Evolutionary conservation across 1,140 invertebrate species (phyloP).

Genomic region (Solenopsis fugax): DNA sequence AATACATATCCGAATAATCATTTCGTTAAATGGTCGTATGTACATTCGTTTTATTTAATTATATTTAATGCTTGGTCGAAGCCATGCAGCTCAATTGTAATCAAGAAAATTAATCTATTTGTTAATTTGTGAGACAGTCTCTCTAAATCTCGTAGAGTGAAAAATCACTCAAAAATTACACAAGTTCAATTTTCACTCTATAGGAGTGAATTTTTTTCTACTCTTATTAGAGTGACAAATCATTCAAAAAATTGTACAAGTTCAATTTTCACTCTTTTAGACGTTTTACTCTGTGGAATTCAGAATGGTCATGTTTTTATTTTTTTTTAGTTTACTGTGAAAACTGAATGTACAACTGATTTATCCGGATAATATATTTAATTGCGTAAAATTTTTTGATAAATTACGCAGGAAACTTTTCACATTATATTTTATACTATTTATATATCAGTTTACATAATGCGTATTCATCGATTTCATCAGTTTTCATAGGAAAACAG

Average conservation of each 20-base stretch:
- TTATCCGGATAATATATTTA: neutral
- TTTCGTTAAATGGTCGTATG: neutral
- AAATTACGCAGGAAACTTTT: neutral
- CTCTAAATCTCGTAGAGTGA: no score
- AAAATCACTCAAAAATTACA: no score
- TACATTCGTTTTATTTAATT: constrained; percentile 14
- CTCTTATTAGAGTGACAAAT: no score
- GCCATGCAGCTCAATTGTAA: no score
- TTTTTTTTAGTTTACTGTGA: neutral
- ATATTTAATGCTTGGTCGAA: constrained; percentile 1
- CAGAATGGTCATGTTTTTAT: neutral
- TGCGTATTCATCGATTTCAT: neutral
- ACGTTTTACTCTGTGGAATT: no score
- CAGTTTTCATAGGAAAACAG: constrained; percentile 8
- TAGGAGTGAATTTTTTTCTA: no score
- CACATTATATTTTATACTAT: neutral
- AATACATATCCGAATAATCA: neutral
- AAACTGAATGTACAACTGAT: neutral
- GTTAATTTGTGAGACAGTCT: no score
- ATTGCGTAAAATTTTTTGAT: neutral
- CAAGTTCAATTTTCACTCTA: no score
- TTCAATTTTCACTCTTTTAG: no score
- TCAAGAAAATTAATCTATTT: neutral
- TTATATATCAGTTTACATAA: neutral
- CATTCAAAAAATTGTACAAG: no score